Evolutionary conservation across 1,140 invertebrate species (phyloP).

Genomic region (Patella vulgata): DNA sequence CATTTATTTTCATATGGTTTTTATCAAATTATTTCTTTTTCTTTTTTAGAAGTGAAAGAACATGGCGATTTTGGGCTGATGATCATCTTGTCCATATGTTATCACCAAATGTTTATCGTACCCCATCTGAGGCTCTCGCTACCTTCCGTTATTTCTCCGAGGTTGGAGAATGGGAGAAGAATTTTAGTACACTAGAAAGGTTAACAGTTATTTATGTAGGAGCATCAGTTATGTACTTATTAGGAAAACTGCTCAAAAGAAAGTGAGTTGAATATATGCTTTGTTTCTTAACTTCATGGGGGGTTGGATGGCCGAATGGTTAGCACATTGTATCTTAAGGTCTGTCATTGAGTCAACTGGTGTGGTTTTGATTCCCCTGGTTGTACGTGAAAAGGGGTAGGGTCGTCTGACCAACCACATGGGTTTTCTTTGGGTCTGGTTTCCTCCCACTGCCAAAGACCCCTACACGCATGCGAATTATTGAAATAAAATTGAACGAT

Average conservation of each 20-base stretch:
- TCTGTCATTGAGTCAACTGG: no score
- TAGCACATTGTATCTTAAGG: no score
- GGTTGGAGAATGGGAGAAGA: slow-evolving; percentile 90
- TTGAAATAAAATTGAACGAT: no score
- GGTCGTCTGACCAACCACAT: no score
- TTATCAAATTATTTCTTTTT: slow-evolving; percentile 1
- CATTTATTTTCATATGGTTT: no score
- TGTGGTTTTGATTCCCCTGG: no score
- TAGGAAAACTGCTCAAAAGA: slow-evolving; percentile 89
- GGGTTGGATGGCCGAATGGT: no score
- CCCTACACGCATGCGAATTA: no score
- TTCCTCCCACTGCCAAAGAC: no score
- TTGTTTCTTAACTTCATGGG: no score
- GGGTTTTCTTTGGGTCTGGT: no score
- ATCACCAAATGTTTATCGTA: slow-evolving; percentile 97
- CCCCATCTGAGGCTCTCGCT: slow-evolving; percentile 76
- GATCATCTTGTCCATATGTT: slow-evolving; percentile 88
- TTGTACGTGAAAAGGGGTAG: no score
- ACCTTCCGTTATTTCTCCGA: slow-evolving; percentile 65
- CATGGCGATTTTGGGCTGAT: slow-evolving; percentile 97
- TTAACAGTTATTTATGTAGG: slow-evolving; percentile 92
- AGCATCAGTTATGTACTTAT: slow-evolving; percentile 91
- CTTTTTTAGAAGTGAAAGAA: slow-evolving; percentile 81
- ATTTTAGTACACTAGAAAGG: slow-evolving; percentile 88
- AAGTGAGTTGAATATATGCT: slow-evolving; percentile 73